phyloP scores from a whole-genome alignment of 2,797 vertebrate genomes.

The Paedocypris micromegethes region DNA sequence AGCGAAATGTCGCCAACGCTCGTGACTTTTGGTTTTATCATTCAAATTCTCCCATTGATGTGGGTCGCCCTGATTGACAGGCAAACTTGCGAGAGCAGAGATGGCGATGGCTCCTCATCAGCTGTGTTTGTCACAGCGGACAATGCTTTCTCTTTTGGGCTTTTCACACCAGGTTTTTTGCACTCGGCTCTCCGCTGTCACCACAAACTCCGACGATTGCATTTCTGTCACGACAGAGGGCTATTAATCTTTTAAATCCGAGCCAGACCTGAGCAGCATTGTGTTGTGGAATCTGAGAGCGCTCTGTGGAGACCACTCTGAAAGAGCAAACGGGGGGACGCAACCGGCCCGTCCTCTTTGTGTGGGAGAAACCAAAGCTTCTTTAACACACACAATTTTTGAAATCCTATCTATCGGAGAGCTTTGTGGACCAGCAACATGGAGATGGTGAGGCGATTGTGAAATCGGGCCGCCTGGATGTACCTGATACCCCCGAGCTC shows the following conservation, averaged over 20 bases:
- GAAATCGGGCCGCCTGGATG: conserved; percentile 41
- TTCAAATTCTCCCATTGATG: conserved; percentile 67
- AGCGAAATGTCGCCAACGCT: conserved; percentile 57
- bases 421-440: conserved; percentile 41
- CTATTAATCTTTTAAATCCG: conserved; percentile 71
- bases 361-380: conserved; percentile 54
- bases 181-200: conserved; percentile 52
- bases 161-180: conserved; percentile 56
- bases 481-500: conserved; percentile 53
- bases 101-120: conserved; percentile 63
- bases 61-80: conserved; percentile 62
- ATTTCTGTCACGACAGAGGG: conserved; percentile 61
- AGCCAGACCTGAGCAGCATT: conserved; percentile 50
- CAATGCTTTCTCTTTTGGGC: conserved; percentile 62
- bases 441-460: conserved; percentile 33
- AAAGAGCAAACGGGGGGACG: conserved; percentile 50
- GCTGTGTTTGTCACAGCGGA: conserved; percentile 63
- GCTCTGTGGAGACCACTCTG: conserved; percentile 56
- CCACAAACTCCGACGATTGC: conserved; percentile 62
- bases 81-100: conserved; percentile 59
- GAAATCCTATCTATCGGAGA: conserved; percentile 57
- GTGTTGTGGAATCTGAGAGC: conserved; percentile 36
- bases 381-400: conserved; percentile 59
- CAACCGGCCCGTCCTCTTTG: conserved; percentile 54
- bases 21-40: conserved; percentile 68